phyloP scores from a whole-genome alignment of 1,140 invertebrate genomes.

The Drosophila watanabei region DNA sequence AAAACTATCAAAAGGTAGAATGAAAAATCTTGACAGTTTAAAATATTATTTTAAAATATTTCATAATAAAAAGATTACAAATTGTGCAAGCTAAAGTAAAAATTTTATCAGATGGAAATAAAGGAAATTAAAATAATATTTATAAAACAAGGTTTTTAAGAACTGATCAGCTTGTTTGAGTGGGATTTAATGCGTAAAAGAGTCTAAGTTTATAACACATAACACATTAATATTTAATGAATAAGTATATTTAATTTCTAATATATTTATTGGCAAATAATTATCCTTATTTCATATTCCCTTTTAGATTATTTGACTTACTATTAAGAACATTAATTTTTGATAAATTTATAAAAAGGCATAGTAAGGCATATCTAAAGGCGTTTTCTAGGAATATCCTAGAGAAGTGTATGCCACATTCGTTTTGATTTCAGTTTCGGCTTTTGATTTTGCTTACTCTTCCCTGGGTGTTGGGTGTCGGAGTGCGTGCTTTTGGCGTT shows the following conservation, averaged over 20 bases:
- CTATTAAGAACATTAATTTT: background rate
- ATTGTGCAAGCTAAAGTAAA: background rate
- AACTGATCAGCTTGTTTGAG: no score
- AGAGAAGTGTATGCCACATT: background rate
- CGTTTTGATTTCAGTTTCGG: background rate
- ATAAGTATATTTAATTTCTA: background rate
- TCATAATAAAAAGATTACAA: rapidly evolving
- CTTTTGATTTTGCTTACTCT: slow-evolving; percentile 28
- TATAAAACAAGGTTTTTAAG: background rate
- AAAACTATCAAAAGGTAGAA: background rate
- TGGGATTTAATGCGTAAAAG: no score
- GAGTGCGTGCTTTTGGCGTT: slow-evolving; percentile 73
- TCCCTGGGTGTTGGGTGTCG: slow-evolving; percentile 46
- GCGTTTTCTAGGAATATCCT: background rate
- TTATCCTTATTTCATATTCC: no score
- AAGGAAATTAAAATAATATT: no score
- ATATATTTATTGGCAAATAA: background rate
- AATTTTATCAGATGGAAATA: background rate
- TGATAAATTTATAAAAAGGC: no score
- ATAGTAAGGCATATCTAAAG: no score
- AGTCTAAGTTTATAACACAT: no score
- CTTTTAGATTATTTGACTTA: background rate
- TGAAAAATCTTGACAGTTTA: background rate
- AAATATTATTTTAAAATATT: background rate
- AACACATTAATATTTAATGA: background rate